Evolutionary conservation across 2,888 invertebrate genomes (phyloP), one percentile per base, ranked within the genome.

Genomic region (Pachliopta kotzebuea): DNA sequence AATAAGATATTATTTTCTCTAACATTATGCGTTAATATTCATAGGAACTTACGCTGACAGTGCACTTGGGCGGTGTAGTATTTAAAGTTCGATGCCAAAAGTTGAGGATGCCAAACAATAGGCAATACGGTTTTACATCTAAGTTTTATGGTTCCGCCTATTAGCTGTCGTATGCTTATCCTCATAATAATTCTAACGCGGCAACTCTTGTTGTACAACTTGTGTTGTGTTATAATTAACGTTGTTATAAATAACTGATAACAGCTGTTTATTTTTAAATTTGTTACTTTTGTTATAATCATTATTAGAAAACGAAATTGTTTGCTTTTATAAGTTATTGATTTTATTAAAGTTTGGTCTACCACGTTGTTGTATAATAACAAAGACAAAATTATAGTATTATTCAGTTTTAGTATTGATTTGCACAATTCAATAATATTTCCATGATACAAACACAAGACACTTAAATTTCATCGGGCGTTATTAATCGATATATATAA

Each of bases 71-170:
- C 78, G 67, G 76, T 74, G 74, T 75, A 76, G 75, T 78, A 79
- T 83, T 76, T 79, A 77, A 83, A 76, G 79, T 84, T 81, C 77
- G 84, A 88, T 91, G 90, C 90, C 90, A 91, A 91, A 79, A 88
- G 81, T 81, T 77, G 82, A 77, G 85, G 86, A 88, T 89, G 90
- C 90, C 90, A 91, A 88, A 88, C 87, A 89, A 90, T 85, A 85
- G 86, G 86, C 88, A 87, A 86, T 88, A 87, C 82, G 84, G 81
- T 76, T 76, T 72, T 76, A 80, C 72, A 78, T 76, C 76, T 78
- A 73, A 76, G 75, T 74, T 74, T 73, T 85, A 84, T 83, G 78
- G 82, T 85, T 85, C 84, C 83, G 85, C 76, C 79, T 80, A 80
- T 82, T 76, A 79, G 70, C 72, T 79, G 81, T 81, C 78, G 80